These are phyloP conservation scores for Fragum fragum DNA, from an alignment of 2,888 invertebrate genomes.

Conservation along the genomic window DNA sequence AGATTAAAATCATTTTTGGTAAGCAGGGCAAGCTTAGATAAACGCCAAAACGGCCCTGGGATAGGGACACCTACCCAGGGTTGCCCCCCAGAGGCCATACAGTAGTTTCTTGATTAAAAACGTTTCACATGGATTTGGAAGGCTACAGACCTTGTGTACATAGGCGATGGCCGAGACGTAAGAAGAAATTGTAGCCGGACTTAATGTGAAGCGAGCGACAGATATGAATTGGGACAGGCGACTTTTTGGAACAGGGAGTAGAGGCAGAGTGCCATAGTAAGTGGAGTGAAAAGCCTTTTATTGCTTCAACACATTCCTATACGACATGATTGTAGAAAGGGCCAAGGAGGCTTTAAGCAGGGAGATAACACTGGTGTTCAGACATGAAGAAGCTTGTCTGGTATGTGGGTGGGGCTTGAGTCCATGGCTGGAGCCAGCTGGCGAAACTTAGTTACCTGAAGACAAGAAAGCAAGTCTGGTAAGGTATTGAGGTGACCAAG, in stretches of 20 bases:
- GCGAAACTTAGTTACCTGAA: slow-evolving; percentile 48
- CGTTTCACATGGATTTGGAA: slow-evolving; percentile 3
- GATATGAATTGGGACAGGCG: slow-evolving; percentile 49
- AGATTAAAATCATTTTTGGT: too few relatives aligned
- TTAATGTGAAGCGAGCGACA: background rate
- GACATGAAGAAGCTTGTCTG: slow-evolving; percentile 32
- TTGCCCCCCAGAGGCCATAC: background rate
- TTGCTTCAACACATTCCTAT: slow-evolving; percentile 31
- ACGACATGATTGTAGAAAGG: slow-evolving; percentile 30
- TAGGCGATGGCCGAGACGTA: slow-evolving; percentile 38
- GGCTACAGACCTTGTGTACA: slow-evolving; percentile 29
- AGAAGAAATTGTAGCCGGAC: slow-evolving; percentile 34
- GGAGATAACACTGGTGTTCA: slow-evolving; percentile 1
- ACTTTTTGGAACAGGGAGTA: slow-evolving; percentile 17
- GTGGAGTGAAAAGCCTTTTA: slow-evolving; percentile 27
- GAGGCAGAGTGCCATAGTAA: background rate
- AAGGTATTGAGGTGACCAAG: slow-evolving; percentile 28
- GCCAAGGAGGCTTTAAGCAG: slow-evolving; percentile 9
- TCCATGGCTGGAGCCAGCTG: slow-evolving; percentile 5
- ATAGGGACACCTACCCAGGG: too few relatives aligned
- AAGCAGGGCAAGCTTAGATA: too few relatives aligned
- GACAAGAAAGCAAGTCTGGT: slow-evolving; percentile 51
- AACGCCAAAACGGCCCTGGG: too few relatives aligned
- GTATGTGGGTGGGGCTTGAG: slow-evolving; percentile 36
- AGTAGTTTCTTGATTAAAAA: slow-evolving; percentile 43